Conservation (phyloP, 1,140 invertebrate genomes). For the Pseudomyrmex concolor region DNA sequence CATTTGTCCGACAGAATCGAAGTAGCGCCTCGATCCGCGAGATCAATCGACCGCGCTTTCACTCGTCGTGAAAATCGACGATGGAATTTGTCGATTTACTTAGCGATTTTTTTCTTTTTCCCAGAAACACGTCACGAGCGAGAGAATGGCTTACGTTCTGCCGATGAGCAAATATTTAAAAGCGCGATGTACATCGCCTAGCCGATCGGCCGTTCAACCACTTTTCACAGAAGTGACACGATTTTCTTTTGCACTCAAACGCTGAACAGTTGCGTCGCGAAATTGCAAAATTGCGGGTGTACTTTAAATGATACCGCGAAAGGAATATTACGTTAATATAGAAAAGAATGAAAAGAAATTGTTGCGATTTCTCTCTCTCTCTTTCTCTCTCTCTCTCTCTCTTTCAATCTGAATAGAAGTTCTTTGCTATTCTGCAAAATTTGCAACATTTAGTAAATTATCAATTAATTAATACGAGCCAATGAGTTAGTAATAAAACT, state of each 20-base stretch:
- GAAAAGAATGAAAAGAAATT: background rate
- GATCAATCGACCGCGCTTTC: slow-evolving; percentile 6
- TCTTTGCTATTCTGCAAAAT: too few species aligned
- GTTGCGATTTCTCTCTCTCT: background rate
- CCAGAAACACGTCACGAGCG: background rate
- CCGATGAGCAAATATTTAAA: slow-evolving; percentile 40
- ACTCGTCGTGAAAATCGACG: slow-evolving; percentile 28
- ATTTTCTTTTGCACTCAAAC: slow-evolving; percentile 15
- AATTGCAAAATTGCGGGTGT: slow-evolving; percentile 33
- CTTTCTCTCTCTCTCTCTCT: too few species aligned
- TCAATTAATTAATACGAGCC: too few species aligned
- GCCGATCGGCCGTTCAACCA: slow-evolving; percentile 3
- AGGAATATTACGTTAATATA: slow-evolving; percentile 30
- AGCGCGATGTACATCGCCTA: background rate
- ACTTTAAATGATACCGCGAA: background rate
- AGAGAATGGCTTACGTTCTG: background rate
- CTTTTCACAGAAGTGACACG: slow-evolving; percentile 8
- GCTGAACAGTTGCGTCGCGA: slow-evolving; percentile 15
- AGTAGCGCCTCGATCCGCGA: slow-evolving; percentile 32
- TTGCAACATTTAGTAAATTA: too few species aligned
- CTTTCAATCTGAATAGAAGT: too few species aligned
- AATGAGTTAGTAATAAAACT: too few species aligned
- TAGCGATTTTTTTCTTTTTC: slow-evolving; percentile 22
- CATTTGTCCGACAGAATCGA: slow-evolving; percentile 73
- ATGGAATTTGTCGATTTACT: slow-evolving; percentile 24